These are phyloP conservation scores for Tetranychus cinnabarinus DNA, from an alignment of 1,140 invertebrate species.

Conservation along the genomic window DNA sequence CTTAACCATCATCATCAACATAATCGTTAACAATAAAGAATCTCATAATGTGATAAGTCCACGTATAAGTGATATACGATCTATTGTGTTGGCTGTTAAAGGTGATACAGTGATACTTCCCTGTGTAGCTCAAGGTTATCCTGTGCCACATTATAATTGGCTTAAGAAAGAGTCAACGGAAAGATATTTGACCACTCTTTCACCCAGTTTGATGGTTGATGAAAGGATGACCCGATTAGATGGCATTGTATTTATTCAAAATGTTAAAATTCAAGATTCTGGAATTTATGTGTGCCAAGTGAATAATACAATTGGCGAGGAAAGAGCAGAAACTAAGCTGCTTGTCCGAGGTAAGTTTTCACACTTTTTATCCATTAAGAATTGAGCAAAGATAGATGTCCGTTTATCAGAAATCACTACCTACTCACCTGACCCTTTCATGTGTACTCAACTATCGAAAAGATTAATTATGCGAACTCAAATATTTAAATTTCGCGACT, in stretches of 20 bases:
- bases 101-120: constrained; percentile 19
- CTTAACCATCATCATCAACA: not conserved
- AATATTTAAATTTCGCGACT: no score
- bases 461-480: no score
- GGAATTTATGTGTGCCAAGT: constrained; percentile 16
- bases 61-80: constrained; percentile 9
- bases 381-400: no score
- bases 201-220: not conserved
- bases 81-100: not conserved
- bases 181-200: not conserved
- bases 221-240: constrained; percentile 3
- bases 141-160: constrained; percentile 15
- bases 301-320: constrained; percentile 16
- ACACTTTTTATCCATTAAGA: not conserved
- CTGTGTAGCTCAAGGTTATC: constrained; percentile 20
- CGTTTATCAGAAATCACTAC: no score
- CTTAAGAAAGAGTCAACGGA: not conserved
- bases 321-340: constrained; percentile 13
- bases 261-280: constrained; percentile 9
- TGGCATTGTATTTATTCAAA: constrained; percentile 13
- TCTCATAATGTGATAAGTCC: constrained; percentile 16
- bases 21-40: constrained; percentile 7
- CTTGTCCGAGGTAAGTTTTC: constrained; percentile 13
- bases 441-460: no score
- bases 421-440: no score